Percentiles rank a stretch among this genome's conserved stretches.
phyloP scores from a whole-genome alignment of 2,888 invertebrate genomes.

The Oscheius sp. region DNA sequence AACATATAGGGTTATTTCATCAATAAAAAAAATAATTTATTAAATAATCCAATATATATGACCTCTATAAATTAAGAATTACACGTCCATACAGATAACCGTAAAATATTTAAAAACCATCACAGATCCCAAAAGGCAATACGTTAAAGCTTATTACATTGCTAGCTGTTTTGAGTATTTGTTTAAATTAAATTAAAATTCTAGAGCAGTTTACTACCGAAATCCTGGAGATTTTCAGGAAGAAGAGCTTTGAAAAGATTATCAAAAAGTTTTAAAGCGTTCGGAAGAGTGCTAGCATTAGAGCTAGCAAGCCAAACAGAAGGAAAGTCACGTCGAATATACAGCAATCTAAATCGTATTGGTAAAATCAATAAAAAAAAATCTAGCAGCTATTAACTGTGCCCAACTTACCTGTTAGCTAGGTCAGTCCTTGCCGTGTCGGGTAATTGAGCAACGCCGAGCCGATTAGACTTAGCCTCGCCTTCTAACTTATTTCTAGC shows the following conservation, averaged over 20 bases:
- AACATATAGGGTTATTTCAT: conserved; percentile 1
- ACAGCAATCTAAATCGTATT: conserved; percentile 55
- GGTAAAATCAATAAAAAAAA: not conserved
- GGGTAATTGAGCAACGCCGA: conserved; percentile 77
- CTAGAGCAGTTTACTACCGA: conserved; percentile 60
- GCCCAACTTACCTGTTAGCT: conserved; percentile 76
- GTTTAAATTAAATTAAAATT: not conserved
- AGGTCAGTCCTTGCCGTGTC: conserved; percentile 78
- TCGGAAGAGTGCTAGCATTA: conserved; percentile 63
- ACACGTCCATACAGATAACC: conserved; percentile 4
- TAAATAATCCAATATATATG: conserved; percentile 16
- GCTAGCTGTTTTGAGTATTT: too few species aligned
- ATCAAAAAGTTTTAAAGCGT: conserved; percentile 67
- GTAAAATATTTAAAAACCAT: not conserved
- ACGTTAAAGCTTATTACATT: conserved; percentile 16
- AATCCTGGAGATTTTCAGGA: conserved; percentile 64
- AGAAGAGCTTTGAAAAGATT: conserved; percentile 65
- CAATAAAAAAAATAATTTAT: conserved; percentile 10
- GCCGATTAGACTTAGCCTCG: conserved; percentile 67
- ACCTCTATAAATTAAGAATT: conserved; percentile 12
- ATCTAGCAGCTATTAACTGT: not conserved
- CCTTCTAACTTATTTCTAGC: conserved; percentile 17
- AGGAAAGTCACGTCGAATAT: conserved; percentile 64
- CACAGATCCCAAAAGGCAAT: conserved; percentile 19
- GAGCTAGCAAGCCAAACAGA: conserved; percentile 67